These are phyloP conservation scores for Danaus plexippus DNA, from an alignment of 1,140 invertebrate genomes.

Conservation along the genomic window DNA sequence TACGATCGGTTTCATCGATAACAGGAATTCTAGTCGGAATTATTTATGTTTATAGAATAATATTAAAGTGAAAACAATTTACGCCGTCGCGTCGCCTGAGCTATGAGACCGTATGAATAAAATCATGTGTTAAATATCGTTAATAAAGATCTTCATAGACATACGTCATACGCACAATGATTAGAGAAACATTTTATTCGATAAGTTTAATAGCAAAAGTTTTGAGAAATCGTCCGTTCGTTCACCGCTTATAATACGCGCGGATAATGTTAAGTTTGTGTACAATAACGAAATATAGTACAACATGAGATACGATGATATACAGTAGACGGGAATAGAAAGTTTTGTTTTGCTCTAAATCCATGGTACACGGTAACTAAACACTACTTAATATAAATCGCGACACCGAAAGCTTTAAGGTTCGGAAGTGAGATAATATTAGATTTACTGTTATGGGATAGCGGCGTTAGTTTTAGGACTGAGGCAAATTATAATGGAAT, in stretches of 20 bases:
- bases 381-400: slow-evolving; percentile 29
- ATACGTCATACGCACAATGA: too few species aligned
- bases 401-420: slow-evolving; percentile 16
- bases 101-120: too few species aligned
- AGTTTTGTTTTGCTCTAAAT: slow-evolving; percentile 26
- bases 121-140: too few species aligned
- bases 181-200: too few species aligned
- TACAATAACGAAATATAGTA: slow-evolving; percentile 20
- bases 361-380: slow-evolving; percentile 25
- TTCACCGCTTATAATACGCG: too few species aligned
- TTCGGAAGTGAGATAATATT: slow-evolving; percentile 28
- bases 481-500: too few species aligned
- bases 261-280: too few species aligned
- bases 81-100: too few species aligned
- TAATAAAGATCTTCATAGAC: too few species aligned
- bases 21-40: slow-evolving; percentile 12
- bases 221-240: too few species aligned
- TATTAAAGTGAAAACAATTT: slow-evolving; percentile 1
- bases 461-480: slow-evolving; percentile 15
- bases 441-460: slow-evolving; percentile 23
- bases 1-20: slow-evolving; percentile 13
- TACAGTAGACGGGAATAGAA: slow-evolving; percentile 38
- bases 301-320: slow-evolving; percentile 27
- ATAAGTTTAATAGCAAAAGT: too few species aligned
- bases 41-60: slow-evolving; percentile 7